Percentiles rank a stretch among this genome's conserved stretches.
These are phyloP conservation scores for Acanthosepion pharaonis DNA, from an alignment of 2,888 invertebrate species.

Conservation along the genomic window DNA sequence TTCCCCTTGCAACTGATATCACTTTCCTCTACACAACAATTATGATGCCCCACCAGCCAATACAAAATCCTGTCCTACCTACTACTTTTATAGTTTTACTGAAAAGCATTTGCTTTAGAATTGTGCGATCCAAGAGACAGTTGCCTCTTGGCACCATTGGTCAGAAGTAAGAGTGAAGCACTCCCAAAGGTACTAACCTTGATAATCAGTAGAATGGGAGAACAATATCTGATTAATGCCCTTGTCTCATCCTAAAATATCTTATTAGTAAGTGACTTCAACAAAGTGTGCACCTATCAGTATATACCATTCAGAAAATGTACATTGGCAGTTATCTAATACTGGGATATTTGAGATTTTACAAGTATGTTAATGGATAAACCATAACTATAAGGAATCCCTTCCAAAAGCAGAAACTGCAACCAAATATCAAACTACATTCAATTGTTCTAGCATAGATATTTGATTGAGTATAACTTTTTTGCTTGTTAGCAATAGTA, in stretches of 20 bases:
- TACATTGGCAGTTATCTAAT: background rate
- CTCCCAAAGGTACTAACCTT: background rate
- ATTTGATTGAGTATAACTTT: background rate
- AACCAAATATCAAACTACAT: background rate
- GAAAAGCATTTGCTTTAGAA: background rate
- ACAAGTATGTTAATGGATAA: background rate
- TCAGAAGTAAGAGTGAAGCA: constrained; percentile 1
- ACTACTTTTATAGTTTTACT: background rate
- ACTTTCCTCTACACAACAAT: background rate
- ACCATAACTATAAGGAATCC: background rate
- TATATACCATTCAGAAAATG: background rate
- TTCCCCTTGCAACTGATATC: background rate
- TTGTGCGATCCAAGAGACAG: background rate
- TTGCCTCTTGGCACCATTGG: background rate
- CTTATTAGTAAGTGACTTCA: background rate
- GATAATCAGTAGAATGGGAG: background rate
- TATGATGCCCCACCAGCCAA: background rate
- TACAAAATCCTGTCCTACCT: background rate
- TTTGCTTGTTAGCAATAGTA: background rate
- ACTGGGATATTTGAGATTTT: background rate
- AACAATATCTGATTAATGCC: constrained; percentile 10
- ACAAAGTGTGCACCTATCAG: background rate
- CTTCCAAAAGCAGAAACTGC: background rate
- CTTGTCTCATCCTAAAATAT: constrained; percentile 8
- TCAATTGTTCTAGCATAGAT: background rate